Percentiles rank a stretch among this genome's conserved stretches.
These are phyloP conservation scores for Acipenser oxyrinchus DNA, from an alignment of 2,797 vertebrate species.

Conservation along the genomic window DNA sequence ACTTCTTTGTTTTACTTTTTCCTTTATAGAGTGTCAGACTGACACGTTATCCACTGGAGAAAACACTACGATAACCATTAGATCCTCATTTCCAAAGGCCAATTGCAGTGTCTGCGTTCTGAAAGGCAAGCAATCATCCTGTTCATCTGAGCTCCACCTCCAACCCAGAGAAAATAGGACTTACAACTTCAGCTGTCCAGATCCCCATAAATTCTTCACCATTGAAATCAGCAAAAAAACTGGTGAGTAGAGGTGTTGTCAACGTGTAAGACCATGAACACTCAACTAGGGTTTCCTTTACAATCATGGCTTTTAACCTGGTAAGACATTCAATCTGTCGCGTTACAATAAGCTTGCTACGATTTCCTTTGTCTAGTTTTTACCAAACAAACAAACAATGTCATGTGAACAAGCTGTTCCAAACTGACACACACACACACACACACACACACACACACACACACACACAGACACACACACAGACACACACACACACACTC, in stretches of 20 bases:
- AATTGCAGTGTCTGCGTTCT: slow-evolving; percentile 41
- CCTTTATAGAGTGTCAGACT: too few species aligned
- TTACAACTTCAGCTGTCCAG: slow-evolving; percentile 42
- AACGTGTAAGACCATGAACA: background rate
- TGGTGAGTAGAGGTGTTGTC: slow-evolving; percentile 38
- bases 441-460: background rate
- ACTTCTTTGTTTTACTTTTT: too few species aligned
- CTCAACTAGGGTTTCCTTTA: too few species aligned
- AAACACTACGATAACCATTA: slow-evolving; percentile 34
- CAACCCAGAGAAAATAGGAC: slow-evolving; percentile 34
- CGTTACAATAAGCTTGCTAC: background rate
- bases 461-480: background rate
- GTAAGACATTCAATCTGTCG: too few species aligned
- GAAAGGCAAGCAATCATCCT: slow-evolving; percentile 13
- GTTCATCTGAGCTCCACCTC: slow-evolving; percentile 16
- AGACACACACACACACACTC: background rate
- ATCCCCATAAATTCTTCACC: slow-evolving; percentile 27
- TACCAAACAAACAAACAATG: background rate
- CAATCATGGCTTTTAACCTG: too few species aligned
- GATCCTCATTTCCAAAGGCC: slow-evolving; percentile 10
- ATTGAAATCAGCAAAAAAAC: slow-evolving; percentile 29
- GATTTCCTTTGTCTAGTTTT: background rate
- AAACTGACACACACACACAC: background rate
- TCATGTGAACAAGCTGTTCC: background rate
- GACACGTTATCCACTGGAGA: slow-evolving; percentile 22